Percentiles rank a stretch among this genome's conserved stretches.
phyloP scores from a whole-genome alignment of 2,113 vertebrate species.

The Trematocara zebra region DNA sequence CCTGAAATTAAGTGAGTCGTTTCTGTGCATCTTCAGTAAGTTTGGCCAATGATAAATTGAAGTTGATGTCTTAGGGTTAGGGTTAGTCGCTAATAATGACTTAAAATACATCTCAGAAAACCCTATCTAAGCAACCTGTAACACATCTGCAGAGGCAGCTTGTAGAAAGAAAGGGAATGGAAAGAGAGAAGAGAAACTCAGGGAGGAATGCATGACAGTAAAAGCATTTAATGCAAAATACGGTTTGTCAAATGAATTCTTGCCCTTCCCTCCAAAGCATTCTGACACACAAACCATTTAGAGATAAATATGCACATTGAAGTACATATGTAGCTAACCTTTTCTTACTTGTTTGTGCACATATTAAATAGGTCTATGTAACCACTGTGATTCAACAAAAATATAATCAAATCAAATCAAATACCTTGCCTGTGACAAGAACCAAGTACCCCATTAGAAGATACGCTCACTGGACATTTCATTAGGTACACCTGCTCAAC shows the following conservation, averaged over 20 bases:
- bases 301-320: neutral
- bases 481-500: neutral
- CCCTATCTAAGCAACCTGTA: neutral
- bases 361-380: neutral
- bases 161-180: neutral
- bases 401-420: neutral
- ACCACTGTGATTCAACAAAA: neutral
- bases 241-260: slow-evolving; percentile 9
- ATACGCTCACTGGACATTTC: neutral
- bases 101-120: neutral
- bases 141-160: neutral
- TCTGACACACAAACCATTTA: neutral
- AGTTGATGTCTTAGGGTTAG: neutral
- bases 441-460: neutral
- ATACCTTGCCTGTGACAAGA: neutral
- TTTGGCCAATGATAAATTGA: neutral
- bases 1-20: neutral
- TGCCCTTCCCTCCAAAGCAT: neutral
- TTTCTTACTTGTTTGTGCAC: neutral
- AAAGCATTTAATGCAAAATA: neutral
- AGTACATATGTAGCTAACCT: neutral
- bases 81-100: neutral
- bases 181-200: neutral
- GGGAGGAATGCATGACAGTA: neutral
- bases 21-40: neutral